phyloP scores from a whole-genome alignment of 2,888 invertebrate species.

The Spisula solida region DNA sequence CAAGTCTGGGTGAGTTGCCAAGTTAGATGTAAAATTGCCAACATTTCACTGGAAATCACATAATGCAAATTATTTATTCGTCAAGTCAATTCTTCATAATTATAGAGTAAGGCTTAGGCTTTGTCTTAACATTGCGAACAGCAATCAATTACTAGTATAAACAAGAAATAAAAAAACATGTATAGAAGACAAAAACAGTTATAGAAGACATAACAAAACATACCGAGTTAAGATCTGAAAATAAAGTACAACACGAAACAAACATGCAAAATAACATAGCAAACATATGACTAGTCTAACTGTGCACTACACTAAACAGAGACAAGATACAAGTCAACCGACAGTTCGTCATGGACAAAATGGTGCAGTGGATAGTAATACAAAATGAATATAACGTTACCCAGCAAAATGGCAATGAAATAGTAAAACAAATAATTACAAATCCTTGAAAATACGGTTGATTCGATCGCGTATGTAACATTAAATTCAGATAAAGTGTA shows the following conservation, averaged over 20 bases:
- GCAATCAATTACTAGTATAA: background rate
- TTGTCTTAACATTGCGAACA: background rate
- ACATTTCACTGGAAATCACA: background rate
- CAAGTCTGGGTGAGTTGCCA: background rate
- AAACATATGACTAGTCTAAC: background rate
- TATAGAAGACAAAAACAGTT: background rate
- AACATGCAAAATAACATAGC: background rate
- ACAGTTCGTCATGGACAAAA: background rate
- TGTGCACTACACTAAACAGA: background rate
- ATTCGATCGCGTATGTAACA: background rate
- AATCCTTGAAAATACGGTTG: background rate
- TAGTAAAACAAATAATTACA: background rate
- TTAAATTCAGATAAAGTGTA: no score
- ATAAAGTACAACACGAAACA: background rate
- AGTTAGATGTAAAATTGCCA: background rate
- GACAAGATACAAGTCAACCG: background rate
- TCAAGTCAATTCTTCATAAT: no score
- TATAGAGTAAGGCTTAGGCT: background rate
- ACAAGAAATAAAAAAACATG: background rate
- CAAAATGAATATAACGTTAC: background rate
- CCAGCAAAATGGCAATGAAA: background rate
- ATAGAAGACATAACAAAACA: background rate
- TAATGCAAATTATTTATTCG: no score
- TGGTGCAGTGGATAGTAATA: background rate
- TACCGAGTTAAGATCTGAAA: background rate